A percentile compares a stretch with the other conserved stretches of the same genome.
These are phyloP conservation scores for Melieria crassipennis DNA, from an alignment of 2,888 invertebrate genomes.

Conservation along the genomic window DNA sequence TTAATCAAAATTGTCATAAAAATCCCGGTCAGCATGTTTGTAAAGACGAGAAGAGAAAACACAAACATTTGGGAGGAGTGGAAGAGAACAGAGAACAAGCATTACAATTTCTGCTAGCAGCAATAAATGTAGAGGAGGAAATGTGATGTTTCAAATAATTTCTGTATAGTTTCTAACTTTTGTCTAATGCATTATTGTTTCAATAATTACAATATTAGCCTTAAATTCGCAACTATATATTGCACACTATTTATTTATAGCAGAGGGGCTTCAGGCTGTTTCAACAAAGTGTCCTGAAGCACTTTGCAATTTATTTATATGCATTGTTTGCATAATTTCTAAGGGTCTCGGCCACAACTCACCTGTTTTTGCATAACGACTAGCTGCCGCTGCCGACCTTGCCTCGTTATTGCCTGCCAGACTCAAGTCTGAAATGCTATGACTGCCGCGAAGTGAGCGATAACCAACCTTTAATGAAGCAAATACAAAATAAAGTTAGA, in stretches of 20 bases:
- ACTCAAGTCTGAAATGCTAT: slow-evolving; percentile 86
- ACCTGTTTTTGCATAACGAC: slow-evolving; percentile 68
- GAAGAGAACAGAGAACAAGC: slow-evolving; percentile 37
- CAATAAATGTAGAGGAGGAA: neutral
- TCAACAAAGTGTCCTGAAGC: too few relatives aligned
- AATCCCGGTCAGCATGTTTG: slow-evolving; percentile 47
- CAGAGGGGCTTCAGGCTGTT: too few relatives aligned
- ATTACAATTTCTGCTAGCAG: slow-evolving; percentile 6
- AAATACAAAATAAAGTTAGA: neutral
- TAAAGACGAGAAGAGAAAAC: slow-evolving; percentile 34
- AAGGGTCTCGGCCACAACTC: slow-evolving; percentile 43
- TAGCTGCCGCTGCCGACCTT: slow-evolving; percentile 53
- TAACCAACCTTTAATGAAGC: slow-evolving; percentile 73
- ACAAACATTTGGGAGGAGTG: slow-evolving; percentile 36
- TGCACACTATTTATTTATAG: too few relatives aligned
- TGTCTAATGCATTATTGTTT: too few relatives aligned
- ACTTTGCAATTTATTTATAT: too few relatives aligned
- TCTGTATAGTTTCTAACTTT: too few relatives aligned
- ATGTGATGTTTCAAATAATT: too few relatives aligned
- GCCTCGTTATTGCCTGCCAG: slow-evolving; percentile 68
- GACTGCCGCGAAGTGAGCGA: slow-evolving; percentile 83
- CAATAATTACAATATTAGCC: too few relatives aligned
- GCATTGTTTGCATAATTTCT: neutral
- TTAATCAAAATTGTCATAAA: slow-evolving; percentile 15
- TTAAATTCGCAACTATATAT: too few relatives aligned